Evolutionary conservation across 2,113 vertebrate genomes (phyloP), one percentile per base, ranked within the genome.

Genomic region (Hiodon alosoides): DNA sequence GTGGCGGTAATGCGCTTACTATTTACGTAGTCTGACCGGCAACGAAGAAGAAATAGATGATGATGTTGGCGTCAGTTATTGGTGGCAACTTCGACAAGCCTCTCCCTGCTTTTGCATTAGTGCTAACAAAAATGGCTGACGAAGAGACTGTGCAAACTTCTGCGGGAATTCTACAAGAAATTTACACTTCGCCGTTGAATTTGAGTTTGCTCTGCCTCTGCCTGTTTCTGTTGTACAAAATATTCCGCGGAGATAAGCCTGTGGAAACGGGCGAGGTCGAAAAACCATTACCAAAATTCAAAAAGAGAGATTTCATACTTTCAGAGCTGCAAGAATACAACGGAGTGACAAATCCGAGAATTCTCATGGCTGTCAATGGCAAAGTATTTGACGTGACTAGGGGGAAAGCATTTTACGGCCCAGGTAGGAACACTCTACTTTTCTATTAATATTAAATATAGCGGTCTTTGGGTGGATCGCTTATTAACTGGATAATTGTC

Each of bases 361-460:
- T 98, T 82, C 94, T 98, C 61, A 97, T 98, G 94, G 95, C 94
- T 78, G 86, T 98, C 80, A 96, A 93, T 71, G 92, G 93, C 52
- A 98, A 97, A 83, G 95, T 98, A 77, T 98, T 98, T 85, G 96
- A 98, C 84, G 96, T 98, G 73, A 97, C 92, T 31, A 84, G 94
- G 66, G 97, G 90, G 31, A 94, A 90, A 81, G 96, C 94, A 87
- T 98, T 98, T 85, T 98, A 98, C 84, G 97, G 97, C 8, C 95
- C 94, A 72, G 96, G 96, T 98, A 87, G 74, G 54, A 13, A 10
- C 13, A 48, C 46, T 50, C 3, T 72, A 8, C 50, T 7, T 3
- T 62, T 73, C 31, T 31, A 31, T 31, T 31, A 31, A 31, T 31
- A 2, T 31, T 31, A 31, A 31, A 31, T 31, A 31, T 31, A 31